phyloP scores from a whole-genome alignment of 2,888 invertebrate species.

The Monochamus alternatus region DNA sequence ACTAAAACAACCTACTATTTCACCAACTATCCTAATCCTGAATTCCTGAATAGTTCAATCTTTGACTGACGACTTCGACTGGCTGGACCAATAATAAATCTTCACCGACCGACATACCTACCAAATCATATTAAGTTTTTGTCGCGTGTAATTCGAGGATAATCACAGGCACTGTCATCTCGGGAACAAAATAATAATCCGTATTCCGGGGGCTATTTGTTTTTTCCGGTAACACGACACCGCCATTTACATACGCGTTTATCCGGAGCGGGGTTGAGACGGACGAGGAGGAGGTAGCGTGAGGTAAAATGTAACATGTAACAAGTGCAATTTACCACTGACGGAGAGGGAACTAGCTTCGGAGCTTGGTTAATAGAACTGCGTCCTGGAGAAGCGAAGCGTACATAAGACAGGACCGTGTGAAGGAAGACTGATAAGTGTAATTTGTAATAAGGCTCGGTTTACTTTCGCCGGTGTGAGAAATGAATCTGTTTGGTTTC shows the following conservation, averaged over 20 bases:
- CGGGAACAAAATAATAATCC: slow-evolving; percentile 24
- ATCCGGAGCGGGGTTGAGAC: slow-evolving; percentile 1
- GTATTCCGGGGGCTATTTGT: slow-evolving; percentile 22
- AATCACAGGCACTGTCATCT: slow-evolving; percentile 33
- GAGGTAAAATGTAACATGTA: slow-evolving; percentile 37
- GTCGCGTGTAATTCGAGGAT: slow-evolving; percentile 14
- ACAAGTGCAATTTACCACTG: slow-evolving; percentile 33
- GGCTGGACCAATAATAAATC: no score
- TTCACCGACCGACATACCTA: no score
- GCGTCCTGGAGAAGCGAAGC: slow-evolving; percentile 19
- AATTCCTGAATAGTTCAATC: no score
- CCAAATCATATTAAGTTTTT: slow-evolving; percentile 19
- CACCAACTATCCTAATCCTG: no score
- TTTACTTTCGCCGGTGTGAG: no score
- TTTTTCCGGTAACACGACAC: slow-evolving; percentile 37
- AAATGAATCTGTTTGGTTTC: no score
- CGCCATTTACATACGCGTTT: slow-evolving; percentile 32
- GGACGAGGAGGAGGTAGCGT: slow-evolving; percentile 17
- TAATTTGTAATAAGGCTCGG: neutral
- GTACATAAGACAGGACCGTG: slow-evolving; percentile 28
- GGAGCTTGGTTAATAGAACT: slow-evolving; percentile 33
- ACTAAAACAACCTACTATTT: no score
- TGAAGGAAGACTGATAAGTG: slow-evolving; percentile 16
- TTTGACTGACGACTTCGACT: no score
- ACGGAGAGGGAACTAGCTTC: slow-evolving; percentile 15